Percentiles rank a stretch among this genome's conserved stretches.
Conservation (phyloP, 2,888 invertebrate genomes). For the Euclidia mi region DNA sequence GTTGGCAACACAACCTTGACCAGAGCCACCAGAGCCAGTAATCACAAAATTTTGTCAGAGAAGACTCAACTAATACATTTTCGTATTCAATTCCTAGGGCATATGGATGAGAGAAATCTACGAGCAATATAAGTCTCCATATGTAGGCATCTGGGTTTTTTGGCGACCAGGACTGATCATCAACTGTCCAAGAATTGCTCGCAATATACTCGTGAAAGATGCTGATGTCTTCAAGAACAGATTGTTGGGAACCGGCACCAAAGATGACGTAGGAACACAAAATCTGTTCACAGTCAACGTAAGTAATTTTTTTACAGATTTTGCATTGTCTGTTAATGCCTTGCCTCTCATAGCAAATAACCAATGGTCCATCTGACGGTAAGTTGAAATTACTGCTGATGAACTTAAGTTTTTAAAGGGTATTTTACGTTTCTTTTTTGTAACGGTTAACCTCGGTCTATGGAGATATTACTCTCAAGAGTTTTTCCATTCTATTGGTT, state of each 20-base stretch:
- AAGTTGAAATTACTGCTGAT: no score
- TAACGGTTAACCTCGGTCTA: no score
- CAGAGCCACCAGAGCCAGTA: no score
- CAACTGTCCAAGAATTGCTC: conserved; percentile 63
- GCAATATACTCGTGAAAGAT: conserved; percentile 66
- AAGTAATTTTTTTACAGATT: no score
- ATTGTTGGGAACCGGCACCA: conserved; percentile 52
- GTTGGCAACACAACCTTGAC: no score
- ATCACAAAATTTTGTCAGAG: neutral
- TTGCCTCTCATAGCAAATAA: no score
- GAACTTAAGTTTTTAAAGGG: no score
- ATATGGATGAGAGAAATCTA: conserved; percentile 62
- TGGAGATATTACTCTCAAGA: no score
- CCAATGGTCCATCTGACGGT: no score
- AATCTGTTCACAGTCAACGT: conserved; percentile 74
- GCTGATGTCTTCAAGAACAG: conserved; percentile 64
- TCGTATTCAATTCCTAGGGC: conserved; percentile 35
- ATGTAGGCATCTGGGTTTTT: conserved; percentile 72
- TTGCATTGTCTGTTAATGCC: no score
- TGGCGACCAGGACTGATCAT: conserved; percentile 71
- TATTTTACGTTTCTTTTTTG: no score
- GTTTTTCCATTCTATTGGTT: no score
- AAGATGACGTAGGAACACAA: conserved; percentile 64
- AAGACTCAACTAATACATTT: neutral
- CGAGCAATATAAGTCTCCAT: conserved; percentile 50